These are phyloP conservation scores for Alfaro cultratus DNA, from an alignment of 2,797 vertebrate species.

Conservation along the genomic window DNA sequence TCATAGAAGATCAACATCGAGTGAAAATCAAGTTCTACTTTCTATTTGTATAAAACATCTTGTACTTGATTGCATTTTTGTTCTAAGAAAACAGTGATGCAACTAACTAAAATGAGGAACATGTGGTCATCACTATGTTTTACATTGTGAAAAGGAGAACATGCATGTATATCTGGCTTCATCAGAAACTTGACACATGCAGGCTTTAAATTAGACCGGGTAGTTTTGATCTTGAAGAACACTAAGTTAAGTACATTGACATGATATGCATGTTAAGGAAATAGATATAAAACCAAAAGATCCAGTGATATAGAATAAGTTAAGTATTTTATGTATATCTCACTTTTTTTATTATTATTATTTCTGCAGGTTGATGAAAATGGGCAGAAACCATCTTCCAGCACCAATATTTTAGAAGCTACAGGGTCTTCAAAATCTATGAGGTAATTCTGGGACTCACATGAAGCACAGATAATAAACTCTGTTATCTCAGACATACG, in stretches of 20 bases:
- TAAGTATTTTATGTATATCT: neutral
- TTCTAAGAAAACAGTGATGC: conserved; percentile 26
- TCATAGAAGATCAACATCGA: neutral
- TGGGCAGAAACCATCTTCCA: conserved; percentile 12
- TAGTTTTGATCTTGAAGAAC: neutral
- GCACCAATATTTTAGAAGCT: conserved; percentile 11
- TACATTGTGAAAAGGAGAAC: conserved; percentile 50
- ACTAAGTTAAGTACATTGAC: neutral
- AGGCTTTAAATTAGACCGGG: conserved; percentile 2
- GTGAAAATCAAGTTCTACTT: conserved; percentile 3
- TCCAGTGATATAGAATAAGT: neutral
- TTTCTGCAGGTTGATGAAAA: conserved; percentile 46
- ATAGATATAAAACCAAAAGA: neutral
- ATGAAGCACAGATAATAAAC: neutral
- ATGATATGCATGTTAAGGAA: neutral
- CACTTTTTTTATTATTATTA: no score
- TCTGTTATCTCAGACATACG: neutral
- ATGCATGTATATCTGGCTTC: conserved; percentile 13
- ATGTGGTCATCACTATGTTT: conserved; percentile 29
- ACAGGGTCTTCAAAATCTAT: conserved; percentile 5
- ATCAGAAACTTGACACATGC: conserved; percentile 9
- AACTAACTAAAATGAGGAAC: conserved; percentile 58
- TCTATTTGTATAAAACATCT: conserved; percentile 18
- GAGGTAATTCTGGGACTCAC: conserved; percentile 39
- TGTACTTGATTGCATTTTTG: conserved; percentile 12